A percentile compares a stretch with the other conserved stretches of the same genome.
Conservation (phyloP, 1,140 invertebrate genomes). For the Magallana gigas region DNA sequence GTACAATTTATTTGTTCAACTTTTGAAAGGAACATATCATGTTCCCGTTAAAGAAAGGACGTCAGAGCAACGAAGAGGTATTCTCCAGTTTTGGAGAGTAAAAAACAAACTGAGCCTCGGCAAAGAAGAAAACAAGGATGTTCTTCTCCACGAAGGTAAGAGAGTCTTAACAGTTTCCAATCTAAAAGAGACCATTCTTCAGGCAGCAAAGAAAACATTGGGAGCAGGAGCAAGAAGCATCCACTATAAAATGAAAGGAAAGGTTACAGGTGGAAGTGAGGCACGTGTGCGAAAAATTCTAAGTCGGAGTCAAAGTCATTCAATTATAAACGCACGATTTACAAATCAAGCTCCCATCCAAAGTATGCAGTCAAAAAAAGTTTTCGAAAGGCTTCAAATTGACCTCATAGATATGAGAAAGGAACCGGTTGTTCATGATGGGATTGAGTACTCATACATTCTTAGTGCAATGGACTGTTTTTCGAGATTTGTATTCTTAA, state of each 20-base stretch:
- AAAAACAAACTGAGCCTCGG: neutral
- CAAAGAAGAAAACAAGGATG: neutral
- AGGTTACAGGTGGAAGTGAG: neutral
- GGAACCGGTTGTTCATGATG: neutral
- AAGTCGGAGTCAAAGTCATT: neutral
- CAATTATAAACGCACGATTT: conserved; percentile 21
- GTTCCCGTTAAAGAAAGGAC: neutral
- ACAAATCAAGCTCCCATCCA: neutral
- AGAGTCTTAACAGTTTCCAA: neutral
- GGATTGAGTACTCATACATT: neutral
- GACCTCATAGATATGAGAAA: conserved; percentile 30
- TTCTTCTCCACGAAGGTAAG: conserved; percentile 11
- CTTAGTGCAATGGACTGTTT: conserved; percentile 5
- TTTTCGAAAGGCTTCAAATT: conserved; percentile 28
- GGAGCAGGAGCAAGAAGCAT: conserved; percentile 22
- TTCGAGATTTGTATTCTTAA: conserved; percentile 24
- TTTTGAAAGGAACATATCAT: neutral
- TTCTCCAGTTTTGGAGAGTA: conserved; percentile 3
- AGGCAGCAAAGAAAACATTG: conserved; percentile 14
- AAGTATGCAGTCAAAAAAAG: neutral
- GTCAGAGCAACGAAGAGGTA: neutral
- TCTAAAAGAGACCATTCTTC: neutral
- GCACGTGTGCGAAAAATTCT: neutral
- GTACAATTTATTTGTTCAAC: neutral
- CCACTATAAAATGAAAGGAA: conserved; percentile 7